A percentile compares a stretch with the other conserved stretches of the same genome.
These are phyloP conservation scores for Leptobrachium leishanense DNA, from an alignment of 2,113 vertebrate genomes.

Conservation along the genomic window DNA sequence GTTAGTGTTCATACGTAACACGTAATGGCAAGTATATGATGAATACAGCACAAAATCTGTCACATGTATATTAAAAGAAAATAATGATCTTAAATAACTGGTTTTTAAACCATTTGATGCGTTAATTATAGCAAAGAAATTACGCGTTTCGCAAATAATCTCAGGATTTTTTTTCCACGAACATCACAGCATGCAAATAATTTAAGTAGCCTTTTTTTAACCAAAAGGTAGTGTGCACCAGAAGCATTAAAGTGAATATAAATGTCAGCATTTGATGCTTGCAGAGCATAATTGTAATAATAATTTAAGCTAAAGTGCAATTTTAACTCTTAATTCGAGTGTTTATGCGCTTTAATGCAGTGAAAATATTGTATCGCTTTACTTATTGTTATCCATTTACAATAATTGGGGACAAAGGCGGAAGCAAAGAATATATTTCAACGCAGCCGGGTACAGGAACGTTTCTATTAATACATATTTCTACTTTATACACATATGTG, in stretches of 20 bases:
- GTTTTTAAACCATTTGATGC: too few species aligned
- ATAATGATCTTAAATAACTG: too few species aligned
- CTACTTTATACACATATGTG: too few species aligned
- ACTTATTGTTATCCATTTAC: background rate
- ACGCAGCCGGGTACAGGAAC: too few species aligned
- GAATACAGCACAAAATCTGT: too few species aligned
- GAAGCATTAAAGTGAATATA: background rate
- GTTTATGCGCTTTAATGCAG: background rate
- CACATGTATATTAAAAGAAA: too few species aligned
- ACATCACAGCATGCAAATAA: background rate
- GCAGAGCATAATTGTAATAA: background rate
- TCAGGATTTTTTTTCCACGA: background rate
- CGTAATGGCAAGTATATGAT: too few species aligned
- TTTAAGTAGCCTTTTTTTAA: constrained; percentile 8
- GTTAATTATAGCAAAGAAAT: too few species aligned
- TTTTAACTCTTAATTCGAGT: background rate
- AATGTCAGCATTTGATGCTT: background rate
- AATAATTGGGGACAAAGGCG: background rate
- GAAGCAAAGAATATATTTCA: too few species aligned
- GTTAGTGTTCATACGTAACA: too few species aligned
- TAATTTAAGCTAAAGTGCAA: background rate
- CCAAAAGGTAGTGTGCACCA: background rate
- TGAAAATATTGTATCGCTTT: constrained; percentile 2
- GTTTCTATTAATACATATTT: too few species aligned
- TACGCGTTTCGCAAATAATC: background rate